Evolutionary conservation across 1,140 invertebrate genomes (phyloP).

Genomic region (Octopus bimaculoides): DNA sequence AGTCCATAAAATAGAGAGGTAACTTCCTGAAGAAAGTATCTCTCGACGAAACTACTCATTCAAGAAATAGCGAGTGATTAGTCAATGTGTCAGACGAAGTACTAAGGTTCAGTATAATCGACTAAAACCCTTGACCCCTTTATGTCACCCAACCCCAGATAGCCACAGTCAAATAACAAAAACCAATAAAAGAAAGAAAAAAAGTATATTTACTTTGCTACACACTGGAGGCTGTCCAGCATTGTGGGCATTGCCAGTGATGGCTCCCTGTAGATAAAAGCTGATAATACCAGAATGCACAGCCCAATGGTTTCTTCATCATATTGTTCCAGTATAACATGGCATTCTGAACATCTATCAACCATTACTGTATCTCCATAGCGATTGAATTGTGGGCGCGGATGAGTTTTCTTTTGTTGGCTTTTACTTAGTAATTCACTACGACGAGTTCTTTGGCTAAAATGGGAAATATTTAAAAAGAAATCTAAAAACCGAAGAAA

Average conservation of each 20-base stretch:
- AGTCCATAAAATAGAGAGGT: too few relatives aligned
- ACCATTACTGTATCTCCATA: slow-evolving; percentile 49
- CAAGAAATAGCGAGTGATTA: too few relatives aligned
- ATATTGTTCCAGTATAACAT: slow-evolving; percentile 83
- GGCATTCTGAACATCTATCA: slow-evolving; percentile 59
- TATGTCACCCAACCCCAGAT: too few relatives aligned
- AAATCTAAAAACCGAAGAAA: background rate
- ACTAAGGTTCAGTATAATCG: too few relatives aligned
- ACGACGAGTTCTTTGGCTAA: slow-evolving; percentile 41
- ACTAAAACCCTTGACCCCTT: too few relatives aligned
- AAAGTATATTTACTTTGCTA: slow-evolving; percentile 72
- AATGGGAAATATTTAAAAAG: background rate
- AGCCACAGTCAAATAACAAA: too few relatives aligned
- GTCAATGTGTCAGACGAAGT: too few relatives aligned
- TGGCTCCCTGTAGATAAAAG: slow-evolving; percentile 94
- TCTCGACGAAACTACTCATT: too few relatives aligned
- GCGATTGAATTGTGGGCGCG: slow-evolving; percentile 19
- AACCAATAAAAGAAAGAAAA: too few relatives aligned
- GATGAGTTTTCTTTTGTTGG: slow-evolving; percentile 34
- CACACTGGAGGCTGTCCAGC: slow-evolving; percentile 83
- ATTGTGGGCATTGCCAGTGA: slow-evolving; percentile 86
- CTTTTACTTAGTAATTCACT: slow-evolving; percentile 45
- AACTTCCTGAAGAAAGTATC: too few relatives aligned
- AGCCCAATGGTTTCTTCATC: slow-evolving; percentile 95
- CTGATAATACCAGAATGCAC: slow-evolving; percentile 89